Conservation (phyloP, 2,888 invertebrate species). For the Amorpha juglandis region DNA sequence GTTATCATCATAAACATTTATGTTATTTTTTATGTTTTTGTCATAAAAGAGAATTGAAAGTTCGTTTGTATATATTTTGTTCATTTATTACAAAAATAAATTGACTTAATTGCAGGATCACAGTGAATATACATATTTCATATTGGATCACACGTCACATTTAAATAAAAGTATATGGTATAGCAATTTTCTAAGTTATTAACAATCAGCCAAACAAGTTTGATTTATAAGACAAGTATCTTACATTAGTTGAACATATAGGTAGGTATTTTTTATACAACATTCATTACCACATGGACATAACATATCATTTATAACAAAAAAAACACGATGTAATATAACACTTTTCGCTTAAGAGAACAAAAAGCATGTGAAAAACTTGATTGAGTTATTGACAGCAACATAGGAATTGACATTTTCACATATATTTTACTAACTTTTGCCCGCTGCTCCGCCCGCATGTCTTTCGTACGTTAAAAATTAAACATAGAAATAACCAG, state of each 20-base stretch:
- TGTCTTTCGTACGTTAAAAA: background rate
- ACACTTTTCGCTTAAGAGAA: conserved; percentile 14
- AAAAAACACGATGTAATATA: conserved; percentile 12
- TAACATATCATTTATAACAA: conserved; percentile 14
- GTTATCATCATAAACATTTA: too few species aligned
- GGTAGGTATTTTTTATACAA: conserved; percentile 3
- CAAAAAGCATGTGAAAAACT: conserved; percentile 1
- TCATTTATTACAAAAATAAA: too few species aligned
- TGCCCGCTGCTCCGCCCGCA: too few species aligned
- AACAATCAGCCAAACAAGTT: conserved; percentile 1
- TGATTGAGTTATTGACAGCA: conserved; percentile 15
- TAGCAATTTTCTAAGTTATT: conserved; percentile 6
- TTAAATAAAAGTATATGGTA: background rate
- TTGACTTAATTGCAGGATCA: background rate
- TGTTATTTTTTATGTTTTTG: too few species aligned
- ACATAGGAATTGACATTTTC: background rate
- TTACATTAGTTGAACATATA: conserved; percentile 9
- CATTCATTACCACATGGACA: conserved; percentile 6
- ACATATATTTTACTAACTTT: background rate
- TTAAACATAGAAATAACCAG: too few species aligned
- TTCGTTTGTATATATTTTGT: too few species aligned
- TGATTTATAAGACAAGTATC: conserved; percentile 15
- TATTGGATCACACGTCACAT: background rate
- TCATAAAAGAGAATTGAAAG: too few species aligned
- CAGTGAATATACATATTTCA: too few species aligned